Evolutionary conservation across 2,797 vertebrate genomes (phyloP), one percentile per base, ranked within the genome.

Genomic region (Leptoclinus maculatus): DNA sequence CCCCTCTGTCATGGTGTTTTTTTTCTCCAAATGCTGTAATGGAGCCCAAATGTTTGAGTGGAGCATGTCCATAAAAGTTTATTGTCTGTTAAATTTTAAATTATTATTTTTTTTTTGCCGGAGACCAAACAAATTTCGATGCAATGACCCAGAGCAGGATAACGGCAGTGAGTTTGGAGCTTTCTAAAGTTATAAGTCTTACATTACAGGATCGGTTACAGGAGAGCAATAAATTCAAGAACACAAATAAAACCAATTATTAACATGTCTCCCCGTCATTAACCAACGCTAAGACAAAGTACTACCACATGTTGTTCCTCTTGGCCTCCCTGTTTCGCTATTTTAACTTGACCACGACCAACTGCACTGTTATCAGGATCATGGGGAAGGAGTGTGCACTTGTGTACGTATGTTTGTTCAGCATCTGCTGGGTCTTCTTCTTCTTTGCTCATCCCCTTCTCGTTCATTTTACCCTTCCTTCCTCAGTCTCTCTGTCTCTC

Each of bases 181-280:
- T 64, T 45, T 43, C 51, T 80, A 43, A 53, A 83, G 82, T 66
- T 69, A 49, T 45, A 73, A 62, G 74, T 81, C 51, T 86, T 71
- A 75, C n/a, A 78, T 88, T 80, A 75, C 77, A 74, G 69, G 39
- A 87, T 88, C 72, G 66, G 72, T 77, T 79, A 66, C 73, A 84
- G 73, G 75, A 51, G 27, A 79, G 83, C 77, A 79, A 83, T 91
- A 83, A 68, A 87, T 90, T 89, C 54, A 76, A 82, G 67, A 84
- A 65, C 64, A 78, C 79, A 92, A 90, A 90, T 88, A 87, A 91
- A 79, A 87, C 66, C 85, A 82, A 88, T 89, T 91, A 90, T 85
- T 78, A 85, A 58, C 71, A 83, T 76, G 87, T 83, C 79, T 82
- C 45, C 54, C 71, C 80, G 17, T 86, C 79, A 90, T 89, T 85